These are phyloP conservation scores for Stomatorhinus ivindoensis DNA, from an alignment of 2,113 vertebrate species.

Conservation along the genomic window DNA sequence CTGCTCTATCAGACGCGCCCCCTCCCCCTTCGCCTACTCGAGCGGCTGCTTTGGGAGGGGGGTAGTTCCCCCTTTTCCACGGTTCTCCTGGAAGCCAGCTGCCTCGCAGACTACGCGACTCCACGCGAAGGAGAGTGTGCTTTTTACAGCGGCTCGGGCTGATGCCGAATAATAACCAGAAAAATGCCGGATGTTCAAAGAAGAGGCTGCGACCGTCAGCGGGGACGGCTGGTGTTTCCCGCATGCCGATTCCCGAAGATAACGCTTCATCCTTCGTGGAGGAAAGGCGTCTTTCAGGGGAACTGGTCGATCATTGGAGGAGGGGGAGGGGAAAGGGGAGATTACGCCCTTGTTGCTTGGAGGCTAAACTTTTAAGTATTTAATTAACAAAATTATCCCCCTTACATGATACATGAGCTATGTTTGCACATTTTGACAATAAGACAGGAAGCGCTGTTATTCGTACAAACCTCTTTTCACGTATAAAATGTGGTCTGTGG, in stretches of 20 bases:
- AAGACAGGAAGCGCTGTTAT: not conserved
- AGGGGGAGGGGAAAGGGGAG: constrained; percentile 20
- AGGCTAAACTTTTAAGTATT: not conserved
- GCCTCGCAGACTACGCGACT: constrained; percentile 27
- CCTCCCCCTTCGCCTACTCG: constrained; percentile 32
- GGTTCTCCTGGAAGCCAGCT: constrained; percentile 29
- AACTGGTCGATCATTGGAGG: constrained; percentile 11
- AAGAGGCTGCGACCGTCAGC: not conserved
- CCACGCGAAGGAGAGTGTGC: constrained; percentile 33
- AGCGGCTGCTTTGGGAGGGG: constrained; percentile 24
- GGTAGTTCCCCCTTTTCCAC: constrained; percentile 22
- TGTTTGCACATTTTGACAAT: not conserved
- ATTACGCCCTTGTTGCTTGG: not conserved
- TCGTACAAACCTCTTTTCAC: not conserved
- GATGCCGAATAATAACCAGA: not conserved
- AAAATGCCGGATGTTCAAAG: not conserved
- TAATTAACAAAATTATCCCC: not conserved
- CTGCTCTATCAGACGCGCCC: constrained; percentile 31
- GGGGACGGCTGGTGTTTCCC: not conserved
- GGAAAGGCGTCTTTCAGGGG: constrained; percentile 16
- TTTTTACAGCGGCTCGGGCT: constrained; percentile 14
- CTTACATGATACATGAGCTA: not conserved
- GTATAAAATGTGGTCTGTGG: not conserved
- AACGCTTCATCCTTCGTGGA: not conserved
- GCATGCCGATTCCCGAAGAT: not conserved